Evolutionary conservation across 2,888 invertebrate genomes (phyloP), one percentile per base, ranked within the genome.

Genomic region (Cephus spinipes): DNA sequence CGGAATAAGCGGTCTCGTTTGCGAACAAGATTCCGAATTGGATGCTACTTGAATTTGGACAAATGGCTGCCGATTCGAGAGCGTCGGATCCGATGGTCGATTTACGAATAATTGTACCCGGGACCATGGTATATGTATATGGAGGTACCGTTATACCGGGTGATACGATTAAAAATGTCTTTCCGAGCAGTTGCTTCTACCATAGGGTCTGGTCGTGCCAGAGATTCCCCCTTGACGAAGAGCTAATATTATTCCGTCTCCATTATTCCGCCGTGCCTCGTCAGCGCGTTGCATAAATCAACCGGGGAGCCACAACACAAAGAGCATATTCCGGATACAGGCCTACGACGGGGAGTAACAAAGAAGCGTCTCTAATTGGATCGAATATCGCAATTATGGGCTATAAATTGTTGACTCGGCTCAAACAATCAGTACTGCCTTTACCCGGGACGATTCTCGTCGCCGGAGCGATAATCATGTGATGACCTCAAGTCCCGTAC

Each of bases 231-330:
- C 77, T 78, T 76, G 74, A 79, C 77, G 77, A 55, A 55, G 79
- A 77, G 77, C 79, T 83, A 81, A 83, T 82, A 81, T 83, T 83
- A 83, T 83, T 83, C 81, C 83, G 83, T 76, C 81, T 80, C 77
- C 79, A 83, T 83, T 83, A 81, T 83, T 83, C 79, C 78, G 77
- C 79, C 76, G 79, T 81, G 81, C 77, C 79, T 79, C 81, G 81
- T 83, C 82, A 82, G 77, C 79, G 73, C 68, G 76, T 76, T 77
- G 79, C 78, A 83, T 83, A 83, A 83, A 82, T 82, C 80, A 81
- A 81, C 77, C 75, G 76, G 78, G 77, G 78, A n/a, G 30, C 36
- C 68, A 23, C 71, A 77, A 55, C 55, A 55, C 55, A 55, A 55
- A 55, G 55, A 55, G 9, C 74, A 23, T 73, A 79, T 79, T 80